These are phyloP conservation scores for Cyprinus carpio DNA, from an alignment of 2,113 vertebrate genomes.

Conservation along the genomic window DNA sequence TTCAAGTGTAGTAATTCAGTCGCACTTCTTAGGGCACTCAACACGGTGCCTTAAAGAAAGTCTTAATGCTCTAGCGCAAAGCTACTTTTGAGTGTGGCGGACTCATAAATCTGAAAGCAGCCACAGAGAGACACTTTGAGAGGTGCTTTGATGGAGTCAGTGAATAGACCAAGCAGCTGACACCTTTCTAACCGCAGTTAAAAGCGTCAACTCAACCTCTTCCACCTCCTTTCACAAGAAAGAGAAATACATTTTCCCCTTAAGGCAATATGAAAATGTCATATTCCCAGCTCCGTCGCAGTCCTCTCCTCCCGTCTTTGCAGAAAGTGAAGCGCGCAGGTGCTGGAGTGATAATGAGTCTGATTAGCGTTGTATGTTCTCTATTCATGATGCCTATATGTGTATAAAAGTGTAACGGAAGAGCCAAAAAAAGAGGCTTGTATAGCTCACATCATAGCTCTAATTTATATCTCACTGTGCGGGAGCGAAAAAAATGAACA, in stretches of 20 bases:
- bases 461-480: conserved; percentile 62
- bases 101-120: conserved; percentile 28
- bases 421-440: neutral
- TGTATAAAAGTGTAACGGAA: neutral
- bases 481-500: conserved; percentile 36
- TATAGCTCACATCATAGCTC: neutral
- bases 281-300: neutral
- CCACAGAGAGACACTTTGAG: neutral
- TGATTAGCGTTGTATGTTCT: conserved; percentile 26
- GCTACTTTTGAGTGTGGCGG: neutral
- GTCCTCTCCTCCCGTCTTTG: neutral
- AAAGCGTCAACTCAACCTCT: conserved; percentile 19
- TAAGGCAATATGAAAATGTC: conserved; percentile 38
- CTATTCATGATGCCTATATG: conserved; percentile 24
- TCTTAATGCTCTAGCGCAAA: neutral
- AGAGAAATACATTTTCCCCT: conserved; percentile 11
- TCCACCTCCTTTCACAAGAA: conserved; percentile 12
- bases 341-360: conserved; percentile 15
- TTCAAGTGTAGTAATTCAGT: neutral
- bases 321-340: neutral
- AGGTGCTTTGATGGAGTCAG: conserved; percentile 12
- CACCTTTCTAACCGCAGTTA: conserved; percentile 18
- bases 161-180: conserved; percentile 37
- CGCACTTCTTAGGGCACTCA: conserved; percentile 3
- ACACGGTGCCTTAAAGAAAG: neutral